Conservation (phyloP, 2,797 vertebrate species). For the Denticeps clupeoides region DNA sequence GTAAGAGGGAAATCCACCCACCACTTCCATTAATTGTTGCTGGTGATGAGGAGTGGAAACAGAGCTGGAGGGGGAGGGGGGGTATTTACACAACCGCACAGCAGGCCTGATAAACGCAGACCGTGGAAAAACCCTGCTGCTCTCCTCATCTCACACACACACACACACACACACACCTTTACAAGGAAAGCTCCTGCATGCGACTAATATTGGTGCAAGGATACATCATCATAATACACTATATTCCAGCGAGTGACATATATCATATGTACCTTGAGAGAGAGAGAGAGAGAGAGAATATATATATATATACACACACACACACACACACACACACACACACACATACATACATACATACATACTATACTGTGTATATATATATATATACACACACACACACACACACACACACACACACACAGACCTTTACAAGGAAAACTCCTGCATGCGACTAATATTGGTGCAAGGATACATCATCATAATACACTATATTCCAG, state of each 20-base stretch:
- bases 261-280: too few relatives aligned
- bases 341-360: neutral
- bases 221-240: conserved; percentile 4
- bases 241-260: neutral
- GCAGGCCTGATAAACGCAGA: conserved; percentile 20
- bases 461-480: too few relatives aligned
- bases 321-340: neutral
- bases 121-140: conserved; percentile 4
- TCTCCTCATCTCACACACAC: neutral
- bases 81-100: conserved; percentile 25
- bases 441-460: neutral
- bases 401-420: neutral
- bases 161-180: neutral
- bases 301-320: too few relatives aligned
- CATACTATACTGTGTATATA: neutral
- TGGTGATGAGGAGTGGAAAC: conserved; percentile 28
- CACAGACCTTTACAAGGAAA: neutral
- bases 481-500: conserved; percentile 4
- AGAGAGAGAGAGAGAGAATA: conserved; percentile 4
- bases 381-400: neutral
- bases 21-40: conserved; percentile 46
- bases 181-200: neutral
- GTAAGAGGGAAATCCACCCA: conserved; percentile 39
- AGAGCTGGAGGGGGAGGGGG: neutral
- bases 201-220: conserved; percentile 3